Evolutionary conservation across 2,888 invertebrate species (phyloP), one percentile per base, ranked within the genome.

Genomic region (Drosophila mercatorum): DNA sequence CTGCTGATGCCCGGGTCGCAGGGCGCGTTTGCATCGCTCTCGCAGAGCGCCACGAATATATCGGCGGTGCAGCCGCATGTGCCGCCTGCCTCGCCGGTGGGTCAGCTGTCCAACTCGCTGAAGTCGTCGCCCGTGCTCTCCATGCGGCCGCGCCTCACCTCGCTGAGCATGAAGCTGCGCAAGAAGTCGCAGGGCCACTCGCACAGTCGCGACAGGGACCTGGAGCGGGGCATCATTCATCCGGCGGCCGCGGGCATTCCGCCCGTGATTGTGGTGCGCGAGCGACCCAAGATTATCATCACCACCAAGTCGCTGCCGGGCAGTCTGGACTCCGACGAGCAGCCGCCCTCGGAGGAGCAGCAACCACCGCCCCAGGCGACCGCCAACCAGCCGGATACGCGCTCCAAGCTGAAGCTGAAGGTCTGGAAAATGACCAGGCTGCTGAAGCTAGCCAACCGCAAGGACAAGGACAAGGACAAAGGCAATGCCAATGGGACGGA

Each of bases 251-350:
- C 81, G 0, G 86, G 84, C 5, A 81, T 87, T 31, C 89, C 87
- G 1, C 90, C 91, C 0, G 82, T 90, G 8, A 83, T 91, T 36
- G 90, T 91, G 36, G 83, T 89, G 22, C 84, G 91, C 0, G 90
- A 93, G 51, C 70, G 91, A 40, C 93, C 92, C 94, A 95, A 91
- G 80, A 93, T 93, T 31, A 91, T 93, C 11, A 92, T 93, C 8
- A 92, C 93, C 92, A 96, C 97, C 57, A 96, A 95, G 90, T 97
- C 97, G 66, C 92, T 97, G 89, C 97, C 97, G 0, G 97, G 96
- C 90, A 97, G 97, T 88, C 93, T 97, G 86, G 96, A 97, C 89
- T 96, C 96, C 0, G 96, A 96, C 75, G 96, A 96, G 12, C 59
- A 56, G 22, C 46, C 43, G 43, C 65, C 47, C 14, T 72, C 94